These are phyloP conservation scores for Meiosimyza platycephala DNA, from an alignment of 2,888 invertebrate genomes.

Conservation along the genomic window DNA sequence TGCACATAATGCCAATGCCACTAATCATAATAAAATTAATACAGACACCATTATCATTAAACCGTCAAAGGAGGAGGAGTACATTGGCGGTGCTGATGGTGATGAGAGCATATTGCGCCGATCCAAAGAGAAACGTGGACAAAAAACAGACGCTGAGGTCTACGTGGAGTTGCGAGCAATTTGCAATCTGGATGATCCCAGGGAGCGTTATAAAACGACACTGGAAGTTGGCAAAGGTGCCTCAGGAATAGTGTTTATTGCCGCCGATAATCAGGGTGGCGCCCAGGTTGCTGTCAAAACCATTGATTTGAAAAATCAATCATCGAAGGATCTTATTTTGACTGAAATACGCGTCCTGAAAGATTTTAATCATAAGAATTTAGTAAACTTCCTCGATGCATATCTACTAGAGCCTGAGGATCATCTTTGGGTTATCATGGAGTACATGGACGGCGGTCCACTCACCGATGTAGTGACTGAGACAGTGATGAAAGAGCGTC, in stretches of 20 bases:
- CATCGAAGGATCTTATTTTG: constrained; percentile 93
- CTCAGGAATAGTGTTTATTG: constrained; percentile 92
- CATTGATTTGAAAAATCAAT: constrained; percentile 94
- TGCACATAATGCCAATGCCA: constrained; percentile 25
- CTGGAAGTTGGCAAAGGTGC: constrained; percentile 93
- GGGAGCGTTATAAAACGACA: constrained; percentile 80
- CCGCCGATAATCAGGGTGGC: constrained; percentile 79
- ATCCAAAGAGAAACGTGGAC: constrained; percentile 63
- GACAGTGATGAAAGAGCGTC: constrained; percentile 95
- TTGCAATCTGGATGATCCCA: constrained; percentile 86
- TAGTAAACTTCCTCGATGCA: constrained; percentile 95
- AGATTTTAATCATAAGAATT: constrained; percentile 91
- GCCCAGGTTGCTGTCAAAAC: constrained; percentile 94
- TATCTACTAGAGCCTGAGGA: constrained; percentile 90
- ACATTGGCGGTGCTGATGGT: constrained; percentile 66
- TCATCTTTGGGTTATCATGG: constrained; percentile 97
- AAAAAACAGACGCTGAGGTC: constrained; percentile 69
- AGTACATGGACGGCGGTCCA: constrained; percentile 93
- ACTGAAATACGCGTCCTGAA: constrained; percentile 94
- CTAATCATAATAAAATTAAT: constrained; percentile 51
- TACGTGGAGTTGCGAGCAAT: constrained; percentile 81
- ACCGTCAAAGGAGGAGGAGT: constrained; percentile 52
- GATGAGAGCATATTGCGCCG: constrained; percentile 65
- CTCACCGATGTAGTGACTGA: constrained; percentile 97
- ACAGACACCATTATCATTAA: constrained; percentile 66